Evolutionary conservation across 2,113 vertebrate genomes (phyloP).

Genomic region (Oncorhynchus tshawytscha): DNA sequence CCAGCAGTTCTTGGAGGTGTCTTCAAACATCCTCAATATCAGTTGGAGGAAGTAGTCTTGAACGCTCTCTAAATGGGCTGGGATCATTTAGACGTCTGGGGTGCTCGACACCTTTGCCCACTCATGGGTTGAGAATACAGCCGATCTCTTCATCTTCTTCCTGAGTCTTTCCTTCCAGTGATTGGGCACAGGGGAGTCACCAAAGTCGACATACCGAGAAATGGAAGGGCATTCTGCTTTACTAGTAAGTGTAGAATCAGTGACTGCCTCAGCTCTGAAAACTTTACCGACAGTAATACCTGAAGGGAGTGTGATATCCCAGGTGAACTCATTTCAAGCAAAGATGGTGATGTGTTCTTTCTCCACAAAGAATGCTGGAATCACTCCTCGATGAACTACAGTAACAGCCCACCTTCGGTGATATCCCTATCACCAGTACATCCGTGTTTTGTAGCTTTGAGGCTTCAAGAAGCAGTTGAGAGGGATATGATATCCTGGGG

Average conservation of each 20-base stretch:
- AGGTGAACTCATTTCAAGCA: too few relatives aligned
- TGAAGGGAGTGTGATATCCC: too few relatives aligned
- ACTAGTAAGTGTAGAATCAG: not conserved
- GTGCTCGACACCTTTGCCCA: slow-evolving; percentile 17
- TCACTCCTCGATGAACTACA: too few relatives aligned
- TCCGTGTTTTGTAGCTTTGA: too few relatives aligned
- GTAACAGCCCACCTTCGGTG: too few relatives aligned
- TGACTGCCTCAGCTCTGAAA: not conserved
- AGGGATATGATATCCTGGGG: too few relatives aligned
- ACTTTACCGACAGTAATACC: too few relatives aligned
- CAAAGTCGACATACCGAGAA: not conserved
- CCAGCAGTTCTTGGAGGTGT: slow-evolving; percentile 9
- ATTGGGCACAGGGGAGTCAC: not conserved
- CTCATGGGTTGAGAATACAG: slow-evolving; percentile 4
- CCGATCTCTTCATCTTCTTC: not conserved
- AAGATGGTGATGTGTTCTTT: too few relatives aligned
- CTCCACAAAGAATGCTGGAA: too few relatives aligned
- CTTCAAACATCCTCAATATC: slow-evolving; percentile 12
- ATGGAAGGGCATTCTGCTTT: not conserved
- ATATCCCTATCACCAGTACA: too few relatives aligned
- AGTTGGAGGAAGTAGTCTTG: not conserved
- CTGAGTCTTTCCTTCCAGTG: too few relatives aligned
- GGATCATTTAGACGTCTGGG: not conserved
- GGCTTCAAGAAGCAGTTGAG: too few relatives aligned
- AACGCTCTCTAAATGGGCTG: not conserved